Evolutionary conservation across 2,113 vertebrate species (phyloP).

Genomic region (Aegithalos caudatus): DNA sequence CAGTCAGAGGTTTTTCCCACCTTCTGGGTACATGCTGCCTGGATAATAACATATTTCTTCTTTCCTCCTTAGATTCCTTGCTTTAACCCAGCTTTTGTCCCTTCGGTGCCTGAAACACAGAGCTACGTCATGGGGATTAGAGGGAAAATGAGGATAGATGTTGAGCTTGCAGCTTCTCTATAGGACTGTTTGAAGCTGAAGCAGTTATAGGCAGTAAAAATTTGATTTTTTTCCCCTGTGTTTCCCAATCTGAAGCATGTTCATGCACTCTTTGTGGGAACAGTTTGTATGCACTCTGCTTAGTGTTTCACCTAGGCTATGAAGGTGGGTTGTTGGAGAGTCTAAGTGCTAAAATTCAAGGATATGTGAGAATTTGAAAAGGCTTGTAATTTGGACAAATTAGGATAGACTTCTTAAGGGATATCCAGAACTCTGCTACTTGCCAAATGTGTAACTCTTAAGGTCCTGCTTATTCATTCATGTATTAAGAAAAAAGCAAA

Average conservation of each 20-base stretch:
- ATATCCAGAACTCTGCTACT: not conserved
- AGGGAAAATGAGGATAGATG: not conserved
- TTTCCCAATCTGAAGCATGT: not conserved
- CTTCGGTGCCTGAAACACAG: not conserved
- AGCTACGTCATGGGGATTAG: not conserved
- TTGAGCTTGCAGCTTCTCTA: not conserved
- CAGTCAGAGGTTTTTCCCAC: not conserved
- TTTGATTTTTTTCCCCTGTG: not conserved
- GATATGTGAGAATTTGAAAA: not conserved
- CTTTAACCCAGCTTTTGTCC: not conserved
- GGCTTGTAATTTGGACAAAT: not conserved
- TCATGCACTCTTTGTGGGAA: not conserved
- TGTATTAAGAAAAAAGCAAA: not conserved
- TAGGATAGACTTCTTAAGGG: not conserved
- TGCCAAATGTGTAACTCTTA: not conserved
- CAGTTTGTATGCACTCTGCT: not conserved
- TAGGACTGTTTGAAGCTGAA: not conserved
- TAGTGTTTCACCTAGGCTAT: not conserved
- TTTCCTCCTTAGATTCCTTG: not conserved
- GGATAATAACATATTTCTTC: not conserved
- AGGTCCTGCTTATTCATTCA: not conserved
- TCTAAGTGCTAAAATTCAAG: not conserved
- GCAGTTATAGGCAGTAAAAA: not conserved
- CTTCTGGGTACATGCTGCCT: not conserved
- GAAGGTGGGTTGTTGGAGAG: not conserved